Conservation (phyloP, 2,113 vertebrate species). For the Daphoenositta chrysoptera region DNA sequence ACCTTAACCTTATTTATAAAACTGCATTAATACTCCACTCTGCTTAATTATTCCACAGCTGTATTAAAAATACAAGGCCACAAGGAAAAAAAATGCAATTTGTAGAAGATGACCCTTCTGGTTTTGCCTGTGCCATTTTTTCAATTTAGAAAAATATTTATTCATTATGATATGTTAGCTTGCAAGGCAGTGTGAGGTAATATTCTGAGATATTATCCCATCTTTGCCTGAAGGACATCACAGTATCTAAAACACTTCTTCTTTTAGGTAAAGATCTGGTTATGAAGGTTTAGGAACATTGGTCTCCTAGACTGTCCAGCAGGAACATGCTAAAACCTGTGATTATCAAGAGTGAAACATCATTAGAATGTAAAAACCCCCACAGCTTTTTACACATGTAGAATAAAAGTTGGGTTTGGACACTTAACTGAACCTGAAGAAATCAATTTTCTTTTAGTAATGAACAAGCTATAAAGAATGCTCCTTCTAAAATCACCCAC, state of each 20-base stretch:
- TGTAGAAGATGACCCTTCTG: neutral
- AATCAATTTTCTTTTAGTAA: neutral
- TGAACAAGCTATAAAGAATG: neutral
- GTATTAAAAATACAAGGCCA: constrained; percentile 8
- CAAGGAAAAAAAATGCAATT: neutral
- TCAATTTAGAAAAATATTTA: neutral
- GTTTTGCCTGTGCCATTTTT: neutral
- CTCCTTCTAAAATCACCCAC: neutral
- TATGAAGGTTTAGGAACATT: neutral
- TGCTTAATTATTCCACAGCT: constrained; percentile 28
- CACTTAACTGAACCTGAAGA: neutral
- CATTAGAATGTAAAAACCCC: neutral
- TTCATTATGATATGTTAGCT: neutral
- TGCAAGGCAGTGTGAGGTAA: neutral
- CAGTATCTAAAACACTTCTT: neutral
- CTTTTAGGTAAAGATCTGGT: neutral
- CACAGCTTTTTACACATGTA: neutral
- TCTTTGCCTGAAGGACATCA: neutral
- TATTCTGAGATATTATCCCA: neutral
- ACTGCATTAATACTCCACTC: constrained; percentile 22
- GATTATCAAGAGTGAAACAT: neutral
- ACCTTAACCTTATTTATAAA: constrained; percentile 15
- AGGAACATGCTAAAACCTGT: neutral
- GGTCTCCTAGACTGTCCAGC: neutral
- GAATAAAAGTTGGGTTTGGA: neutral